Evolutionary conservation across 1,140 invertebrate species (phyloP), one percentile per base, ranked within the genome.

Genomic region (Hyposmocoma kahamanoa): DNA sequence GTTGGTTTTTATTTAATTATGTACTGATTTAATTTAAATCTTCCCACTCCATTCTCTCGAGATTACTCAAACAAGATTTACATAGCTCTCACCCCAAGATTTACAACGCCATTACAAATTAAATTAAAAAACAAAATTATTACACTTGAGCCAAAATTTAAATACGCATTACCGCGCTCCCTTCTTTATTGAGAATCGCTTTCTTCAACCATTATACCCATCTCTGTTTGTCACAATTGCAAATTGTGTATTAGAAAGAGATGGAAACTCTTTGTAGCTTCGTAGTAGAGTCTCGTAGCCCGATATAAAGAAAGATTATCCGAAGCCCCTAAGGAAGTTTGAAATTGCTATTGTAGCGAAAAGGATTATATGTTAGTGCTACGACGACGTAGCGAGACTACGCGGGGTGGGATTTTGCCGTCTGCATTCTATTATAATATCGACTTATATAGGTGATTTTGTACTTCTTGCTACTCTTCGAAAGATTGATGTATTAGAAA

Each of bases 301-400:
- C 75, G 72, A 78, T 85, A 87, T 87, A 87, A 87, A 87, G 86
- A 87, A 87, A 86, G 86, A 86, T 87, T 87, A 87, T 87, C 81
- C 82, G 74, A 83, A 87, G 86, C 83, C 84, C 84, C 86, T 86
- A 87, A 87, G 84, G 83, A 87, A 87, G 84, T 87, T 87, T 84
- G 84, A 84, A 87, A 87, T 87, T 87, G 86, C 86, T 84, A 84
- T 87, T 87, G 84, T 85, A 86, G 84, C 82, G 83, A 87, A 87
- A 87, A 87, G 86, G 86, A 87, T 87, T 87, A 87, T 87, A 87
- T 73, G 84, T 84, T 85, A 84, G 78, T 81, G 78, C 84, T 86
- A 84, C 84, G 79, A 54, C 24, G 24, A 11, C 82, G 81, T 86
- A 86, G 79, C 67, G 67, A 59, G 62, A 70, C 77, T 78, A 74